Evolutionary conservation across 2,113 vertebrate species (phyloP).

Genomic region (Triplophysa dalaica): DNA sequence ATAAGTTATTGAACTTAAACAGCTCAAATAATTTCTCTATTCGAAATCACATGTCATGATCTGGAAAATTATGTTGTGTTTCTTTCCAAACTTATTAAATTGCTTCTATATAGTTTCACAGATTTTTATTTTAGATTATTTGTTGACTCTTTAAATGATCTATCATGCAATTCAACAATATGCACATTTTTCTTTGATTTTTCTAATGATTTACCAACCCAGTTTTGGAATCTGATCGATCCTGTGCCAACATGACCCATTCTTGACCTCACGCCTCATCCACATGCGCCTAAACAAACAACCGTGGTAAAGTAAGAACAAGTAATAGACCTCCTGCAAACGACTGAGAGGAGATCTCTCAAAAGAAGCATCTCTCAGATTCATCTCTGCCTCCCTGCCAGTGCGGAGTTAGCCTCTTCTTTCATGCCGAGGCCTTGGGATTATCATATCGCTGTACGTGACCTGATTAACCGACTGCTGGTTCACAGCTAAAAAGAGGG

Average conservation of each 20-base stretch:
- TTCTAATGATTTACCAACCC: not conserved
- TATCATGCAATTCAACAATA: no score
- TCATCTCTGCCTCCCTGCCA: slow-evolving; percentile 32
- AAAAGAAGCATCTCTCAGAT: slow-evolving; percentile 12
- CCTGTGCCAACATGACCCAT: not conserved
- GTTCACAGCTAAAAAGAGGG: slow-evolving; percentile 33
- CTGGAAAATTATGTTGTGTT: no score
- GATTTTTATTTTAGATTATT: no score
- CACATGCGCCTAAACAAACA: not conserved
- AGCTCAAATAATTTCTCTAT: no score
- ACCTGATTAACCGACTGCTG: slow-evolving; percentile 51
- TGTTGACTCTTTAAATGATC: no score
- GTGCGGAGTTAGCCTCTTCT: slow-evolving; percentile 47
- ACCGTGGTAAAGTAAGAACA: not conserved
- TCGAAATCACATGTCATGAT: no score
- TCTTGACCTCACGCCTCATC: not conserved
- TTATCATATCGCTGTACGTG: slow-evolving; percentile 53
- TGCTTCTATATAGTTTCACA: no score
- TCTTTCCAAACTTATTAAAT: no score
- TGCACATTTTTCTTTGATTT: not conserved
- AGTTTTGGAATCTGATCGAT: not conserved
- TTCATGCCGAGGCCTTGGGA: slow-evolving; percentile 47
- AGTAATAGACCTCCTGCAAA: not conserved
- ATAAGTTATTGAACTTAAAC: no score
- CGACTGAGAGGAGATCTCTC: slow-evolving; percentile 35